Percentiles rank a stretch among this genome's conserved stretches.
phyloP scores from a whole-genome alignment of 2,797 vertebrate genomes.

The Otolemur crassicaudatus region DNA sequence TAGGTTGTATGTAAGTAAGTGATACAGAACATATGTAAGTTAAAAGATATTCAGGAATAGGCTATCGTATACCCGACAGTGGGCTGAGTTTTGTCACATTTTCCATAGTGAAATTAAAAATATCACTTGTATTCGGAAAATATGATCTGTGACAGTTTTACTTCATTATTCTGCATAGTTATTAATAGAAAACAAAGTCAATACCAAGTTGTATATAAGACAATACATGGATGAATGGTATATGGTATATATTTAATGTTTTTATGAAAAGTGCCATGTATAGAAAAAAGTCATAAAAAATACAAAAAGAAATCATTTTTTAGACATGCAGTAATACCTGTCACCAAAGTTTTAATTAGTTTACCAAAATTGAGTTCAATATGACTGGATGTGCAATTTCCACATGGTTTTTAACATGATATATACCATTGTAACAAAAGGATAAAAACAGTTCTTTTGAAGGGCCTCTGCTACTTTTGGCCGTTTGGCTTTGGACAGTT shows the following conservation, averaged over 20 bases:
- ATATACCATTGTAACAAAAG: slow-evolving; percentile 13
- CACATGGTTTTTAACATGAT: background rate
- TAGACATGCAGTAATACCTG: background rate
- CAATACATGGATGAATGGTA: background rate
- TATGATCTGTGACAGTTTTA: background rate
- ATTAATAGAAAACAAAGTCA: slow-evolving; percentile 39
- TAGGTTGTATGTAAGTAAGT: background rate
- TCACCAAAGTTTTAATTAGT: slow-evolving; percentile 29
- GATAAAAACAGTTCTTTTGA: slow-evolving; percentile 6
- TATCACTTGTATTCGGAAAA: slow-evolving; percentile 19
- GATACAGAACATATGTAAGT: background rate
- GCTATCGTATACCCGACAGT: background rate
- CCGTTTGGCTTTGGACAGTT: slow-evolving; percentile 1
- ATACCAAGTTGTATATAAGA: background rate
- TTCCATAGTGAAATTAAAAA: slow-evolving; percentile 28
- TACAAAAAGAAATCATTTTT: background rate
- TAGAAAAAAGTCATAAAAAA: background rate
- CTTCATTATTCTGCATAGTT: slow-evolving; percentile 5
- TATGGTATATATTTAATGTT: background rate
- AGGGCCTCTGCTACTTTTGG: background rate
- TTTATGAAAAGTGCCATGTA: background rate
- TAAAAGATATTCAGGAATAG: background rate
- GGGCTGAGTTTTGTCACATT: background rate
- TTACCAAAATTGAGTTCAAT: slow-evolving; percentile 37
- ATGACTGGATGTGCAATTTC: background rate